Conservation (phyloP, 2,888 invertebrate species). For the Leucophenga montana region DNA sequence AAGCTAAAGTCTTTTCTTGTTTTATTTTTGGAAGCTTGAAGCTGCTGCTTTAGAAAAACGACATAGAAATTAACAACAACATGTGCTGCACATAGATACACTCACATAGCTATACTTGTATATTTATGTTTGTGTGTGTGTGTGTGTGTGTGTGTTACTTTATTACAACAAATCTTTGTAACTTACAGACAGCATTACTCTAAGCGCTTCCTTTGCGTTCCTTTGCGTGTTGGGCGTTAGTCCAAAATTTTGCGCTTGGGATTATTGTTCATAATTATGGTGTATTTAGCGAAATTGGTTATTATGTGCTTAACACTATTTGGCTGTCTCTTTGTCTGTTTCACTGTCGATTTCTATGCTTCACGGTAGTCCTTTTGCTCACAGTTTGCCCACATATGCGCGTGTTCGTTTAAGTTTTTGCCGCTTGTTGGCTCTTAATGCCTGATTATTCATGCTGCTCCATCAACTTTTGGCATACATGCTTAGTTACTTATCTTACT, state of each 20-base stretch:
- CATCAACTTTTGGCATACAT: no score
- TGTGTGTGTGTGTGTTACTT: slow-evolving; percentile 52
- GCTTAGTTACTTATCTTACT: no score
- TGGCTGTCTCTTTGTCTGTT: slow-evolving; percentile 49
- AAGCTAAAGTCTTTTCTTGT: no score
- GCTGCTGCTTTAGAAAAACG: neutral
- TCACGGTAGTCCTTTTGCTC: slow-evolving; percentile 33
- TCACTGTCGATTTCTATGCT: slow-evolving; percentile 13
- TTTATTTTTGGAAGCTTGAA: neutral
- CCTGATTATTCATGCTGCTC: no score
- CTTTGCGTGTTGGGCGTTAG: no score
- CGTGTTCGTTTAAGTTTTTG: neutral
- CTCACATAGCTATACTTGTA: slow-evolving; percentile 50
- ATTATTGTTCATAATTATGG: slow-evolving; percentile 62
- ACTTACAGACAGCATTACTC: slow-evolving; percentile 4
- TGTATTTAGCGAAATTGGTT: slow-evolving; percentile 67
- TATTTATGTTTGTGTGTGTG: slow-evolving; percentile 32
- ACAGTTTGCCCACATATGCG: no score
- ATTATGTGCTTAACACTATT: slow-evolving; percentile 68
- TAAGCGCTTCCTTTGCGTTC: no score
- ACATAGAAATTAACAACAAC: slow-evolving; percentile 23
- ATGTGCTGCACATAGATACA: slow-evolving; percentile 30
- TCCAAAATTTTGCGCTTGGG: slow-evolving; percentile 22
- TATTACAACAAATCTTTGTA: slow-evolving; percentile 66
- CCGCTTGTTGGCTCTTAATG: neutral